phyloP scores from a whole-genome alignment of 2,888 invertebrate species.

The Agrenia bidenticulata region DNA sequence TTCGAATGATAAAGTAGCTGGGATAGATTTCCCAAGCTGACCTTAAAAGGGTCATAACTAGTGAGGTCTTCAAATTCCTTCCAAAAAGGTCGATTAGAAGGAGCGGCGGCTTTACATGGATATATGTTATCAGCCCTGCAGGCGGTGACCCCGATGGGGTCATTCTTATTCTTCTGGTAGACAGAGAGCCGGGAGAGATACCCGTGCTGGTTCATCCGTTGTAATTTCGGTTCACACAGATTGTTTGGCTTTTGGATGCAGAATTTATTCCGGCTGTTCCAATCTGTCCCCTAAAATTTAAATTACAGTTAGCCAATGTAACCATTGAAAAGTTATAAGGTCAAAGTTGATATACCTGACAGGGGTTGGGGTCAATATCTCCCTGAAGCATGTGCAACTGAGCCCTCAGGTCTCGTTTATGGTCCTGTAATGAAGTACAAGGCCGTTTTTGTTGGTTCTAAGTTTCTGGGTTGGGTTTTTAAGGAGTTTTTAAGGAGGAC shows the following conservation, averaged over 20 bases:
- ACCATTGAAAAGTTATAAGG: neutral
- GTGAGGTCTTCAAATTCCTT: slow-evolving; percentile 48
- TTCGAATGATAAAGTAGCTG: neutral
- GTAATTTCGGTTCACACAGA: slow-evolving; percentile 42
- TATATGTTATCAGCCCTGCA: slow-evolving; percentile 41
- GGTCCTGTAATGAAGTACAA: slow-evolving; percentile 39
- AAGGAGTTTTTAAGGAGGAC: neutral
- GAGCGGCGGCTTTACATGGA: slow-evolving; percentile 46
- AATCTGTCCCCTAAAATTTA: slow-evolving; percentile 34
- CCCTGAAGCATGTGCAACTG: slow-evolving; percentile 48
- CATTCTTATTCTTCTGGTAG: slow-evolving; percentile 32
- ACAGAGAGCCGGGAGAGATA: slow-evolving; percentile 47
- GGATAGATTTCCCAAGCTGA: slow-evolving; percentile 11
- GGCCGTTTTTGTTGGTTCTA: too few relatives aligned
- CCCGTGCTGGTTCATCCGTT: slow-evolving; percentile 45
- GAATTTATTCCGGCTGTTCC: slow-evolving; percentile 41
- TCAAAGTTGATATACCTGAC: slow-evolving; percentile 23
- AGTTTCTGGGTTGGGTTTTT: too few relatives aligned
- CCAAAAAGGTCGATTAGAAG: slow-evolving; percentile 42
- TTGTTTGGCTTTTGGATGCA: slow-evolving; percentile 40
- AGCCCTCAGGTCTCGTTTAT: slow-evolving; percentile 38
- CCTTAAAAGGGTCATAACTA: slow-evolving; percentile 44
- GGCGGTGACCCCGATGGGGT: slow-evolving; percentile 35
- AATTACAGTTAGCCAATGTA: too few relatives aligned
- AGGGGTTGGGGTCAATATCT: slow-evolving; percentile 51